A percentile compares a stretch with the other conserved stretches of the same genome.
Conservation (phyloP, 1,140 invertebrate species). For the Caenorhabditis brenneri region DNA sequence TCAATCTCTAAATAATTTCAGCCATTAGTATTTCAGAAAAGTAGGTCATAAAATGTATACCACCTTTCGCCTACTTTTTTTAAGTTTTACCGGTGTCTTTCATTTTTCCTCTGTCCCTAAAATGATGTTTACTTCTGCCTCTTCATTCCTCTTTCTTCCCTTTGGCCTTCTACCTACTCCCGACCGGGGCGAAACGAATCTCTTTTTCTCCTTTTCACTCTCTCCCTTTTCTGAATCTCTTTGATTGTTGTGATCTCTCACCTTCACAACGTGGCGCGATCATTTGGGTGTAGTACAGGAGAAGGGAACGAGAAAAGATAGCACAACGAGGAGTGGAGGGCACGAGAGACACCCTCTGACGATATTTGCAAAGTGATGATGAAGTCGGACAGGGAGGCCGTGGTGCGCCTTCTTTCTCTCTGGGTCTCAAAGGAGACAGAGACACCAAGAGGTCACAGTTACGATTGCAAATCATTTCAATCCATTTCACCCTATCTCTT, state of each 20-base stretch:
- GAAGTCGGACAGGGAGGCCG: neutral
- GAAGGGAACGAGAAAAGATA: neutral
- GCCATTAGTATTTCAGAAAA: slow-evolving; percentile 11
- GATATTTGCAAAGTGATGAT: slow-evolving; percentile 42
- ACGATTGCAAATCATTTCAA: neutral
- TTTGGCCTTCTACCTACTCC: slow-evolving; percentile 8
- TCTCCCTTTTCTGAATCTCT: neutral
- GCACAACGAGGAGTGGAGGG: neutral
- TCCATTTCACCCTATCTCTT: neutral
- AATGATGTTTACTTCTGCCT: slow-evolving; percentile 24
- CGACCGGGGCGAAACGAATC: neutral
- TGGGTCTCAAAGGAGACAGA: neutral
- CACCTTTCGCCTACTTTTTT: neutral
- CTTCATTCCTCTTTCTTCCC: neutral
- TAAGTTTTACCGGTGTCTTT: neutral
- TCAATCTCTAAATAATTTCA: no score
- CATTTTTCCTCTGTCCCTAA: neutral
- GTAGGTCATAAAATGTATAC: neutral
- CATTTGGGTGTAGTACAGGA: slow-evolving; percentile 18
- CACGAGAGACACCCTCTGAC: slow-evolving; percentile 9
- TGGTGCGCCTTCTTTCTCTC: neutral
- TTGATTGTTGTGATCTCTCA: no score
- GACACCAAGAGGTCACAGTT: slow-evolving; percentile 12
- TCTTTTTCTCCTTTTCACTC: neutral
- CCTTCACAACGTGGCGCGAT: slow-evolving; percentile 33